A percentile compares a stretch with the other conserved stretches of the same genome.
Conservation (phyloP, 2,113 vertebrate species). For the Dunckerocampus dactyliophorus region DNA sequence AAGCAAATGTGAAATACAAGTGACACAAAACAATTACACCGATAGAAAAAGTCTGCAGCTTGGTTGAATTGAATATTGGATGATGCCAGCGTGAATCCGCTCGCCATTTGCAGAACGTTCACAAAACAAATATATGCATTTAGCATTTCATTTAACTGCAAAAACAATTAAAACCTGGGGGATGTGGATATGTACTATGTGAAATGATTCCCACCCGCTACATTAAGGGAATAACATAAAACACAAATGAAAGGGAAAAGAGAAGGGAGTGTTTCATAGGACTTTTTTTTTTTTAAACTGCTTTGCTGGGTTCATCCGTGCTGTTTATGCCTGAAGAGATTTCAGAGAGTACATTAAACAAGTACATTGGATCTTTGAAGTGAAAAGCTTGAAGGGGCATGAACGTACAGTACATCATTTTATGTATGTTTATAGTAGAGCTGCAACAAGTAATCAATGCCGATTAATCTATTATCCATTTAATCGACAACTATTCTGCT, state of each 20-base stretch:
- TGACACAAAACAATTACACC: not conserved
- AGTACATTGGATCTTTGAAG: constrained; percentile 3
- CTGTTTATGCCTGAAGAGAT: constrained; percentile 28
- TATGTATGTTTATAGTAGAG: not conserved
- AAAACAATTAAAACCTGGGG: constrained; percentile 6
- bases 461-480: no score
- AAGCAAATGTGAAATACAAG: not conserved
- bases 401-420: no score
- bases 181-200: constrained; percentile 1
- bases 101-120: not conserved
- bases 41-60: no score
- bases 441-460: no score
- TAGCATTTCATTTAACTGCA: constrained; percentile 4
- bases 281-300: constrained; percentile 10
- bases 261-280: constrained; percentile 7
- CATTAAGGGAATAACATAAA: constrained; percentile 14
- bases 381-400: constrained; percentile 4
- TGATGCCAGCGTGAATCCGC: not conserved
- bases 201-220: constrained; percentile 28
- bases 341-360: constrained; percentile 11
- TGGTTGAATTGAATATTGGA: not conserved
- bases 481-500: no score
- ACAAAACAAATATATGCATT: constrained; percentile 4
- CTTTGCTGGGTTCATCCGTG: constrained; percentile 7
- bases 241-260: constrained; percentile 1